Conservation (phyloP, 2,888 invertebrate genomes). For the Adineta ricciae region DNA sequence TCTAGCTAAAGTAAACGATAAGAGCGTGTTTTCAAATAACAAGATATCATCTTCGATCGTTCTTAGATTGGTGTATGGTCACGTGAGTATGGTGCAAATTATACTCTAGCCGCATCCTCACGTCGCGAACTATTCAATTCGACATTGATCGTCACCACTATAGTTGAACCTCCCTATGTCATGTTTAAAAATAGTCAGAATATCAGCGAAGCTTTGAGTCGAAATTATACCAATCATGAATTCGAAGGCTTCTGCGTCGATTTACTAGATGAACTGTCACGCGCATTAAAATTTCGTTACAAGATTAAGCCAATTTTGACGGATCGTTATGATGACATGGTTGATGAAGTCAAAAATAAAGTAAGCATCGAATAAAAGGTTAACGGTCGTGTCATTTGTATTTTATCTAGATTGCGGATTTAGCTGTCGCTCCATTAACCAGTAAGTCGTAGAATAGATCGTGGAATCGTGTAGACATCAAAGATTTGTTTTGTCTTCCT, state of each 20-base stretch:
- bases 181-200: constrained; percentile 69
- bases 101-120: constrained; percentile 50
- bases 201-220: neutral
- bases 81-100: constrained; percentile 39
- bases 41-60: too few species aligned
- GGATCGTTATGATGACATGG: constrained; percentile 59
- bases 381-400: neutral
- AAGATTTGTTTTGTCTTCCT: neutral
- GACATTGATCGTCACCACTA: constrained; percentile 80
- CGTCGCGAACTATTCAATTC: constrained; percentile 58
- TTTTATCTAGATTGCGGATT: constrained; percentile 70
- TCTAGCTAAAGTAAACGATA: constrained; percentile 40
- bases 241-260: constrained; percentile 66
- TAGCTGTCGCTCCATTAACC: constrained; percentile 92
- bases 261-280: constrained; percentile 65
- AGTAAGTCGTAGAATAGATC: constrained; percentile 50
- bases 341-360: constrained; percentile 52
- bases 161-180: constrained; percentile 77
- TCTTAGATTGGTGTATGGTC: constrained; percentile 42
- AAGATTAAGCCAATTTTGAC: constrained; percentile 58
- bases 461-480: too few species aligned
- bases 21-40: too few species aligned
- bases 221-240: constrained; percentile 66
- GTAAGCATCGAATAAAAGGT: constrained; percentile 35
- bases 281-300: constrained; percentile 67